Evolutionary conservation across 2,888 invertebrate species (phyloP).

Genomic region (Drosophila kanekoi): DNA sequence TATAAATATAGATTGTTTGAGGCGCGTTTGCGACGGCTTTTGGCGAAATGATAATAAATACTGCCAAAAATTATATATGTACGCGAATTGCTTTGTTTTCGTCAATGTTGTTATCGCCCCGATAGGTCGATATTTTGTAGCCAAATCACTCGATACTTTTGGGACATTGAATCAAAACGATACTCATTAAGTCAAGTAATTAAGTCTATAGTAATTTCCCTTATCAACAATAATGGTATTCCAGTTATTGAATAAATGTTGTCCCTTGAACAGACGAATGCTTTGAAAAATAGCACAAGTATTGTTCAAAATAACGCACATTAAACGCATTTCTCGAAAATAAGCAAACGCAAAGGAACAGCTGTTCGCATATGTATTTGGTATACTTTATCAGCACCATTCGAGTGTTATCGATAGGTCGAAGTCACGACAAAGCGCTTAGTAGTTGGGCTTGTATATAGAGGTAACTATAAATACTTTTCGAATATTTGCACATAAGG

Average conservation of each 20-base stretch:
- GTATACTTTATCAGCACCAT: background rate
- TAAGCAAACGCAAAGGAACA: too few species aligned
- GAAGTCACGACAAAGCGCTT: background rate
- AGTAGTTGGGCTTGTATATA: too few species aligned
- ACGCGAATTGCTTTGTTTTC: conserved; percentile 50
- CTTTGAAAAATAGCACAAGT: too few species aligned
- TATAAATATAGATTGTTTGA: conserved; percentile 11
- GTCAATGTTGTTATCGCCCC: conserved; percentile 19
- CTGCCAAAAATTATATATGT: conserved; percentile 32
- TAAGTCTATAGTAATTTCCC: background rate
- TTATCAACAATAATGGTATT: background rate
- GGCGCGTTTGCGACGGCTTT: conserved; percentile 29
- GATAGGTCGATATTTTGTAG: conserved; percentile 20
- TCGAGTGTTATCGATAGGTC: background rate
- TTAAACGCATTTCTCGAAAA: too few species aligned
- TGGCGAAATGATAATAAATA: conserved; percentile 45
- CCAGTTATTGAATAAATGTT: background rate
- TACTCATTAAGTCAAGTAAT: background rate
- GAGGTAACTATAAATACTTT: background rate
- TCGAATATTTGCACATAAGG: background rate
- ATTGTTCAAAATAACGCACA: too few species aligned
- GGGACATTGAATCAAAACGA: background rate
- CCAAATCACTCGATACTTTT: background rate
- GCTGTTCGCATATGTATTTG: too few species aligned
- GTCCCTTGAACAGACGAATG: background rate